phyloP scores from a whole-genome alignment of 2,113 vertebrate species.

The Barbus barbus region DNA sequence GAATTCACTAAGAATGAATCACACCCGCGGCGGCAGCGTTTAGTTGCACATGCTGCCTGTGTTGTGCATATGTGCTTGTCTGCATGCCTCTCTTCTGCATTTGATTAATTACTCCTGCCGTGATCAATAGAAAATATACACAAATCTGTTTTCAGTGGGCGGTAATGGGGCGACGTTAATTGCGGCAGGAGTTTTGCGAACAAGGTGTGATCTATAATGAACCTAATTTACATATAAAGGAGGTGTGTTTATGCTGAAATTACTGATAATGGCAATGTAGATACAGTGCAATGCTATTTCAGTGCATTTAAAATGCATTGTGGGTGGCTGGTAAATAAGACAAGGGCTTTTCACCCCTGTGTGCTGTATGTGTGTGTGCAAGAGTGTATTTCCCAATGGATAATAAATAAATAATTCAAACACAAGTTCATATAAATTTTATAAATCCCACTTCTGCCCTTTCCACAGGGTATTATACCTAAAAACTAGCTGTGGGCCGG shows the following conservation, averaged over 20 bases:
- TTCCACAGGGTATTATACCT: not conserved
- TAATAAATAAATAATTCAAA: not conserved
- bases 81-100: not conserved
- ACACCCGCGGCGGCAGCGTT: too few relatives aligned
- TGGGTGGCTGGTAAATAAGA: constrained; percentile 3
- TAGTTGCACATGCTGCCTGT: not conserved
- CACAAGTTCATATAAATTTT: not conserved
- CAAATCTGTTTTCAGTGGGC: not conserved
- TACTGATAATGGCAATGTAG: not conserved
- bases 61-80: not conserved
- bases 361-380: not conserved
- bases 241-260: not conserved
- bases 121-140: not conserved
- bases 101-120: constrained; percentile 4
- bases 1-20: not conserved
- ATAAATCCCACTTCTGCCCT: constrained; percentile 2
- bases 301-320: not conserved
- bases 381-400: not conserved
- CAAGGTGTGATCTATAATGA: not conserved
- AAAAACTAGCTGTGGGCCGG: not conserved
- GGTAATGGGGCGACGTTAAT: not conserved
- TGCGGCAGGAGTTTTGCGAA: not conserved
- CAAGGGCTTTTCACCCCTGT: not conserved
- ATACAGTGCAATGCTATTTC: not conserved
- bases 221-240: constrained; percentile 1